These are phyloP conservation scores for Oncorhynchus nerka DNA, from an alignment of 2,113 vertebrate species.

Conservation along the genomic window DNA sequence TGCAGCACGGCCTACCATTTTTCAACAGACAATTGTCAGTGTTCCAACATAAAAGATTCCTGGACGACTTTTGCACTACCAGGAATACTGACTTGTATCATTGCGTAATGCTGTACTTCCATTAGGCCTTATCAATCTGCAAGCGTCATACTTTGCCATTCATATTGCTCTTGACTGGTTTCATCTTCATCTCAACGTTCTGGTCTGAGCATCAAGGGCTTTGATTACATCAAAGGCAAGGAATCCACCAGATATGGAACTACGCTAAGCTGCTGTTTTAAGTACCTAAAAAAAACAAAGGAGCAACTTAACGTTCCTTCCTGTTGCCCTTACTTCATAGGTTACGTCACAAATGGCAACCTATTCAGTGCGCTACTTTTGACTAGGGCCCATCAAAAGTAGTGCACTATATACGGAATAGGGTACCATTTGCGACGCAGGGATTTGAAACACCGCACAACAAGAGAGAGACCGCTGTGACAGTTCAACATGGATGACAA, in stretches of 20 bases:
- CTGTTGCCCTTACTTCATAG: constrained; percentile 33
- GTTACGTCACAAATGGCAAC: background rate
- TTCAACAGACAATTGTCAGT: too few species aligned
- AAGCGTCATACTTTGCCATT: constrained; percentile 34
- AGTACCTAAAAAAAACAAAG: constrained; percentile 46
- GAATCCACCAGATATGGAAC: constrained; percentile 44
- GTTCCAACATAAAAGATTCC: too few species aligned
- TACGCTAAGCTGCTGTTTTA: constrained; percentile 34
- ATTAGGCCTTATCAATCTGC: constrained; percentile 14
- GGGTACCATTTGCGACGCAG: too few species aligned
- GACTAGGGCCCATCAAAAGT: too few species aligned
- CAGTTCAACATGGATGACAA: constrained; percentile 63
- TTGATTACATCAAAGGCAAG: constrained; percentile 49
- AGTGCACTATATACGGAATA: too few species aligned
- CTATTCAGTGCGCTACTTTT: too few species aligned
- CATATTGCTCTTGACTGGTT: constrained; percentile 11
- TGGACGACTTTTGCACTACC: too few species aligned
- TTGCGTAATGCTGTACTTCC: background rate
- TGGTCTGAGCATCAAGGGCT: constrained; percentile 34
- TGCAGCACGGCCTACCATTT: too few species aligned
- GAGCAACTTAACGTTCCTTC: constrained; percentile 24
- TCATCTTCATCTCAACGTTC: constrained; percentile 8
- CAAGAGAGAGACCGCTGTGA: constrained; percentile 57
- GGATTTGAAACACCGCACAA: constrained; percentile 39
- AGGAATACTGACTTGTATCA: too few species aligned